A percentile compares a stretch with the other conserved stretches of the same genome.
These are phyloP conservation scores for Goniozus legneri DNA, from an alignment of 1,140 invertebrate species.

Conservation along the genomic window DNA sequence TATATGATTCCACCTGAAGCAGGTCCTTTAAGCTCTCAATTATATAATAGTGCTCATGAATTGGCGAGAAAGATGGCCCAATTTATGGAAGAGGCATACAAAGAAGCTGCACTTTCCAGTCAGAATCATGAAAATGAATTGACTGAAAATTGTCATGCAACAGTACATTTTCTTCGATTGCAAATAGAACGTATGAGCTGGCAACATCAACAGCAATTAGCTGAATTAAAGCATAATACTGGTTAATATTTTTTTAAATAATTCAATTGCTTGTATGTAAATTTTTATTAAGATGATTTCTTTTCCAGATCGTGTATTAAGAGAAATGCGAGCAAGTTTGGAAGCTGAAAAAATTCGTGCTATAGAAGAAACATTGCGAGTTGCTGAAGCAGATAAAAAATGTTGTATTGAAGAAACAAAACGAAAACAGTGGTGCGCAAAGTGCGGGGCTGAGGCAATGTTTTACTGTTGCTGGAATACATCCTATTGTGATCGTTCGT, in stretches of 20 bases:
- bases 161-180: conserved; percentile 57
- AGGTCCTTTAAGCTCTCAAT: conserved; percentile 50
- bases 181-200: conserved; percentile 67
- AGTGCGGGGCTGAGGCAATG: conserved; percentile 80
- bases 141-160: conserved; percentile 49
- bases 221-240: conserved; percentile 62
- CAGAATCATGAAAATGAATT: conserved; percentile 25
- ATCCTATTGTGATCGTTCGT: conserved; percentile 84
- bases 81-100: conserved; percentile 44
- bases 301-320: conserved; percentile 53
- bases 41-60: conserved; percentile 40
- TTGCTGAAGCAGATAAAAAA: conserved; percentile 62
- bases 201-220: conserved; percentile 61
- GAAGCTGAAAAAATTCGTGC: conserved; percentile 64
- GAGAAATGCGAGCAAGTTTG: conserved; percentile 64
- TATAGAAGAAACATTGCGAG: conserved; percentile 59
- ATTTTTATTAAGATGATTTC: too few relatives aligned
- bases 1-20: conserved; percentile 48
- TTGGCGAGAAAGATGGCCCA: conserved; percentile 41
- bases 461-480: conserved; percentile 96
- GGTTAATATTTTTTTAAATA: conserved; percentile 35
- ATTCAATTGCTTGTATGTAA: too few relatives aligned
- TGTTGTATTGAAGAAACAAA: conserved; percentile 73
- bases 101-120: conserved; percentile 35
- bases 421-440: conserved; percentile 83